These are phyloP conservation scores for Dione juno DNA, from an alignment of 2,888 invertebrate genomes.

Conservation along the genomic window DNA sequence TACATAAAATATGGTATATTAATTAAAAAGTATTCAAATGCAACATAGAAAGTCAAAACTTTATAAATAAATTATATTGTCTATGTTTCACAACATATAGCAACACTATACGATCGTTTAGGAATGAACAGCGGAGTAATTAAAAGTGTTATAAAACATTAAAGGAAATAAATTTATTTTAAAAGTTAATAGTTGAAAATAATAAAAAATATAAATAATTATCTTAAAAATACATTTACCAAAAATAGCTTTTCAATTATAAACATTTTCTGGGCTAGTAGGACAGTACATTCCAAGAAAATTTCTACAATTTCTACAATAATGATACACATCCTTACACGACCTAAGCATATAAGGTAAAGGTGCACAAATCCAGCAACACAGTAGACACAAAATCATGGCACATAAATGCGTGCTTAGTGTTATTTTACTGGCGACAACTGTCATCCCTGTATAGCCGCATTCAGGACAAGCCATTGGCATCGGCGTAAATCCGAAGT, in stretches of 20 bases:
- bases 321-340: conserved; percentile 79
- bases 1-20: not conserved
- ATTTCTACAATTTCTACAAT: conserved; percentile 72
- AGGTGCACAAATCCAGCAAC: conserved; percentile 76
- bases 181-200: not conserved
- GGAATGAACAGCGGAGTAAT: conserved; percentile 7
- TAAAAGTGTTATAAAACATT: no score
- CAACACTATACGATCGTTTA: conserved; percentile 36
- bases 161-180: no score
- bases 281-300: conserved; percentile 76
- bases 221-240: not conserved
- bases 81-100: conserved; percentile 22
- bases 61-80: not conserved
- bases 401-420: conserved; percentile 76
- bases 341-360: conserved; percentile 72
- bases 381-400: conserved; percentile 67
- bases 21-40: not conserved
- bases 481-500: conserved; percentile 69
- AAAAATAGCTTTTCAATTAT: conserved; percentile 27
- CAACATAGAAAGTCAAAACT: not conserved
- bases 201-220: not conserved
- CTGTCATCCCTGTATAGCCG: conserved; percentile 69
- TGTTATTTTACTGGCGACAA: conserved; percentile 65
- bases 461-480: conserved; percentile 70
- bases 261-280: conserved; percentile 63